Evolutionary conservation across 2,888 invertebrate species (phyloP), one percentile per base, ranked within the genome.

Genomic region (Prenolepis imparis): DNA sequence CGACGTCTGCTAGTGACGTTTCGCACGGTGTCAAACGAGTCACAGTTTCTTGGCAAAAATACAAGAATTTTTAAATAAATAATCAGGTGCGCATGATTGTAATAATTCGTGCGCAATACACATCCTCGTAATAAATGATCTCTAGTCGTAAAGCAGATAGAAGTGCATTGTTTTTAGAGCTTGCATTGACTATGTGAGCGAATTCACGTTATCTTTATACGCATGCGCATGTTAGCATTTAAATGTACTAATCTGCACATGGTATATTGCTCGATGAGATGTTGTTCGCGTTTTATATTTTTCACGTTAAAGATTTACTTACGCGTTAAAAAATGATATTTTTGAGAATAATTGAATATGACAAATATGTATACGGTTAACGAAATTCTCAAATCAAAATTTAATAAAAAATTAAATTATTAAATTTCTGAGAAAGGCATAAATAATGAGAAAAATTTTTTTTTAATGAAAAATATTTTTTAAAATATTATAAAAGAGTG

Each of bases 1-100:
- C 81, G 90, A 84, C 86, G 88, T 91, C 91, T 89, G 89, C 91
- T 89, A 85, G 75, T 11, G 84, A 66, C 67, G 66, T 59, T 67
- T 73, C 24, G 12, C 6, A n/a, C 9, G 18, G 15, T 15, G 57
- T 70, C n/a, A 39, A 21, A 0, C 5, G 15, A 44, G 6, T 18
- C 44, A 15, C 11, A 2, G 15, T 28, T 1, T 21, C n/a, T 4
- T 39, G 39, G 9, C 3, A 15, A 41, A 4, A 1, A 24, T 12
- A 21, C 12, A 24, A 41, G n/a, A 48, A 44, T 48, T n/a, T 48
- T n/a, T 11, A 18, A 36, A 2, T 11, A 39, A 73, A 15, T 8
- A 15, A 32, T 39, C 21, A 36, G 18, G 21, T 8, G 6, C 8
- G 15, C 15, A 18, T 36, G 1, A 64, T 21, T 18, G 5, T 77